Conservation (phyloP, 2,113 vertebrate species). For the Salvator merianae region DNA sequence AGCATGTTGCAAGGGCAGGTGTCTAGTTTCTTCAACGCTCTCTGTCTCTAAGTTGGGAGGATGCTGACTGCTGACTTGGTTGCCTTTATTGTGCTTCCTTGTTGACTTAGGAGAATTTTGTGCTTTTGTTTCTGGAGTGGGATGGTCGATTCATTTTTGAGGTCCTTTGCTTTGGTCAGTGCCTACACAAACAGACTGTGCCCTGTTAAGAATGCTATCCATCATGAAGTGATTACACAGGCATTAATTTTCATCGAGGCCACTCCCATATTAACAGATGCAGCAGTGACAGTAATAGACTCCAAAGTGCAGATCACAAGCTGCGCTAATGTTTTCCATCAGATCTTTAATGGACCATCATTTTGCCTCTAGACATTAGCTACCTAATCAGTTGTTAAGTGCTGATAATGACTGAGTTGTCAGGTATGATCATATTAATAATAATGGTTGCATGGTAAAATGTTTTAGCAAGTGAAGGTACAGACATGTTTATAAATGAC, state of each 20-base stretch:
- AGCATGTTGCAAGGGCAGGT: not conserved
- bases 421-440: slow-evolving; percentile 39
- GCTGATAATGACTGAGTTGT: slow-evolving; percentile 51
- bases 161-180: slow-evolving; percentile 17
- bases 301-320: slow-evolving; percentile 55
- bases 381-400: slow-evolving; percentile 58
- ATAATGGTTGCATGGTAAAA: slow-evolving; percentile 2
- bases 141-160: not conserved
- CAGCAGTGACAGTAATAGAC: slow-evolving; percentile 33
- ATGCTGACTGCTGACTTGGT: not conserved
- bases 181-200: slow-evolving; percentile 30
- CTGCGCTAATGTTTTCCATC: slow-evolving; percentile 54
- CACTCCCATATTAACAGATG: slow-evolving; percentile 21
- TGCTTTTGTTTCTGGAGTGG: not conserved
- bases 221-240: slow-evolving; percentile 47
- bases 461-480: slow-evolving; percentile 34
- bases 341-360: slow-evolving; percentile 65
- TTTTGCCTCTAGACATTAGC: slow-evolving; percentile 60
- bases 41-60: not conserved
- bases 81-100: not conserved
- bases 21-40: not conserved
- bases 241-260: slow-evolving; percentile 43
- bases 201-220: slow-evolving; percentile 54
- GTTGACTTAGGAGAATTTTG: not conserved
- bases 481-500: slow-evolving; percentile 16